Percentiles rank a stretch among this genome's conserved stretches.
Evolutionary conservation across 2,113 vertebrate species (phyloP).

Genomic region (Agapornis roseicollis): DNA sequence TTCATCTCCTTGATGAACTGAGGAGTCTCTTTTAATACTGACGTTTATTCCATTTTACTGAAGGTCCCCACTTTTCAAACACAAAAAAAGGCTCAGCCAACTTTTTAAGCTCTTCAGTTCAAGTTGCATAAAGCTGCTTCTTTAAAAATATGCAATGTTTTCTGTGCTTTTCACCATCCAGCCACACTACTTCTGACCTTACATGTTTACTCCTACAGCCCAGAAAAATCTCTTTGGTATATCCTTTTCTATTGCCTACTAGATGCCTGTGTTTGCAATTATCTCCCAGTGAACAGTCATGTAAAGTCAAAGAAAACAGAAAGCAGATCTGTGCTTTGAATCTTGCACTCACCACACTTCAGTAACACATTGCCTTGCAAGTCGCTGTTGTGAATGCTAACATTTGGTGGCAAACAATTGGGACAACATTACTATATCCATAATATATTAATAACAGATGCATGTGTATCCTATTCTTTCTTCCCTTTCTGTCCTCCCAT

Average conservation of each 20-base stretch:
- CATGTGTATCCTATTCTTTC: neutral
- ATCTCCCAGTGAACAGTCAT: neutral
- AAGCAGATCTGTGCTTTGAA: conserved; percentile 16
- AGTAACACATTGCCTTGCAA: neutral
- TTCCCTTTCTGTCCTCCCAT: neutral
- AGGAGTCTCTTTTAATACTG: neutral
- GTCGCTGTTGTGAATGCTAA: neutral
- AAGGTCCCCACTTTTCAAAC: neutral
- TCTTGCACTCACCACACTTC: neutral
- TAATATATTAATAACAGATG: conserved; percentile 33
- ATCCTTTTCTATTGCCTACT: neutral
- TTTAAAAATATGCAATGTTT: neutral
- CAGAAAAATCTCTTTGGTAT: neutral
- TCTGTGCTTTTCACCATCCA: neutral
- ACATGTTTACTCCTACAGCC: neutral
- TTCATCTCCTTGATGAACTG: neutral
- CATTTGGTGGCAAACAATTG: conserved; percentile 27
- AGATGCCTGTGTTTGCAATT: neutral
- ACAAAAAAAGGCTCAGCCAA: neutral
- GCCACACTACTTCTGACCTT: neutral
- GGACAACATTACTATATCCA: neutral
- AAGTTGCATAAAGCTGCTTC: neutral
- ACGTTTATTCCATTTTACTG: neutral
- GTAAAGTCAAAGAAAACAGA: conserved; percentile 29
- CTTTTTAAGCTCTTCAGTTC: neutral